Evolutionary conservation across 1,140 invertebrate genomes (phyloP), one percentile per base, ranked within the genome.

Genomic region (Habropoda laboriosa): DNA sequence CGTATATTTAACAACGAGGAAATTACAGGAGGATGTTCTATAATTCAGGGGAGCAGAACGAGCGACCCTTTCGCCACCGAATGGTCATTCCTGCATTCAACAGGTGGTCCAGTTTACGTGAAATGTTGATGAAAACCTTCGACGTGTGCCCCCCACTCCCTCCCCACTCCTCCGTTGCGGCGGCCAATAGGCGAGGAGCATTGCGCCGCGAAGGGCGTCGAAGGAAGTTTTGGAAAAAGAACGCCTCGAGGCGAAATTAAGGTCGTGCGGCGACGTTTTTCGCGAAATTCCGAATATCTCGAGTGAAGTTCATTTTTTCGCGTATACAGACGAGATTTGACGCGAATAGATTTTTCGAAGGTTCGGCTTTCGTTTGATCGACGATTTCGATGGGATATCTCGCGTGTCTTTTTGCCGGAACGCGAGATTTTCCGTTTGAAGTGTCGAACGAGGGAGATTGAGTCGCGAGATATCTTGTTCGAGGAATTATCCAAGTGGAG

Each of bases 51-150:
- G 74, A 81, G 79, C 66, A 75, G 83, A 81, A 86, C 68, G 80
- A 85, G 72, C 81, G 82, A 82, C 85, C 80, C 81, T 87, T 81
- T 87, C 79, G 80, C 84, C 80, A 75, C 80, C 85, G 71, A 84
- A 84, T 86, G 88, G 89, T 89, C 88, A 90, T 83, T 87, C 66
- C 74, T 64, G 70, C 80, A 82, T 80, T 88, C 89, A 90, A 90
- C 89, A 90, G 88, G 89, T 90, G 87, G 89, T 68, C 70, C 84
- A 79, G 79, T 89, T 87, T 83, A 72, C 76, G 85, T 86, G 85
- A 85, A 88, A 86, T 83, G 81, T 87, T 86, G 83, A 82, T 85
- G 80, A 85, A 86, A 86, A 86, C 70, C 71, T 85, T 79, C 70
- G 47, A 73, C 73, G 74, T 71, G 76, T 63, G 61, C 67, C 73